A percentile compares a stretch with the other conserved stretches of the same genome.
Evolutionary conservation across 1,140 invertebrate genomes (phyloP).

Genomic region (Leptestheria dahalacensis): DNA sequence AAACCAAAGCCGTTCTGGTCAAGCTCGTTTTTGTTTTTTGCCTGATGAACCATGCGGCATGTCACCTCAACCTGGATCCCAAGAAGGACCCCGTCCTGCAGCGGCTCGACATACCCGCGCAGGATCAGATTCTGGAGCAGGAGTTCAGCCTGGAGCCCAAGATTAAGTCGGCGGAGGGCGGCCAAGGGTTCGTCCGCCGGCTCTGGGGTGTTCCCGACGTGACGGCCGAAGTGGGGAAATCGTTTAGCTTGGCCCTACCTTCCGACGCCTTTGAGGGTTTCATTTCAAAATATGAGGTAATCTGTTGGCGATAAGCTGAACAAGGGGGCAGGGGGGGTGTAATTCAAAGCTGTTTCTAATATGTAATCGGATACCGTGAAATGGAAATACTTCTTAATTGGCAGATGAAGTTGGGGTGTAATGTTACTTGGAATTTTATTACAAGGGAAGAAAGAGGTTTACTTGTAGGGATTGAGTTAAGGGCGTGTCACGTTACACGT

Average conservation of each 20-base stretch:
- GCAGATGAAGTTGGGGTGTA: not conserved
- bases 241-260: slow-evolving; percentile 32
- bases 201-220: slow-evolving; percentile 30
- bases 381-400: not conserved
- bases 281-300: slow-evolving; percentile 32
- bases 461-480: not conserved
- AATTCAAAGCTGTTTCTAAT: no score
- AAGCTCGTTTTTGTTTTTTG: not conserved
- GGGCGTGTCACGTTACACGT: not conserved
- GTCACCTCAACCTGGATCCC: slow-evolving; percentile 2
- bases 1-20: not conserved
- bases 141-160: not conserved
- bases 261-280: slow-evolving; percentile 31
- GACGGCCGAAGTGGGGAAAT: slow-evolving; percentile 29
- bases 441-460: not conserved
- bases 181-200: slow-evolving; percentile 21
- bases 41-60: not conserved
- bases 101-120: slow-evolving; percentile 12
- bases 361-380: not conserved
- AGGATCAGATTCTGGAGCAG: not conserved
- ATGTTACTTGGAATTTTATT: not conserved
- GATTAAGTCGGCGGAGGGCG: not conserved
- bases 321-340: no score
- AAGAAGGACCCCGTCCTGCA: slow-evolving; percentile 6
- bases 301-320: no score